phyloP scores from a whole-genome alignment of 2,113 vertebrate genomes.

The Prinia subflava region DNA sequence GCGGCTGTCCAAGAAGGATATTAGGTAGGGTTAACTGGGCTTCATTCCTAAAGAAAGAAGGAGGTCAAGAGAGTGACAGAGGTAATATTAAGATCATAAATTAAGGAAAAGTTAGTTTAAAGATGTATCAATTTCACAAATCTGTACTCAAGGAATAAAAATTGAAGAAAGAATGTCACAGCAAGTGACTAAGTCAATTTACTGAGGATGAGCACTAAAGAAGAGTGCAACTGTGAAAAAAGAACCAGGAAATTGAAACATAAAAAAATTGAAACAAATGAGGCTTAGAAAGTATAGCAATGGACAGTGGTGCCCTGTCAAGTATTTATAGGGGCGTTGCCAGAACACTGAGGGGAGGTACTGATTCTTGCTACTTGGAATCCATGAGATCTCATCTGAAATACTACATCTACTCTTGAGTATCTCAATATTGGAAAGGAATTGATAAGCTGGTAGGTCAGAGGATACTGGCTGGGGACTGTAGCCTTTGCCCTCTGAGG shows the following conservation, averaged over 20 bases:
- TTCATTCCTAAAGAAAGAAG: background rate
- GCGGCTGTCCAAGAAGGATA: background rate
- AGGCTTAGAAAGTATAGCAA: background rate
- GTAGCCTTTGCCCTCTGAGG: background rate
- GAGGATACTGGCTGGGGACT: background rate
- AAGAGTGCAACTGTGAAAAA: background rate
- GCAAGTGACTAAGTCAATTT: background rate
- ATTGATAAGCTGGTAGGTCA: background rate
- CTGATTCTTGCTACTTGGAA: background rate
- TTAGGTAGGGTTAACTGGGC: background rate
- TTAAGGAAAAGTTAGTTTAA: background rate
- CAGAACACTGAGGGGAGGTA: background rate
- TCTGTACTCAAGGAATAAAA: background rate
- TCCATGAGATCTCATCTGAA: background rate
- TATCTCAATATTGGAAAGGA: background rate
- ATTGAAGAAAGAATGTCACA: background rate
- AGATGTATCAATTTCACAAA: background rate
- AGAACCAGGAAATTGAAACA: background rate
- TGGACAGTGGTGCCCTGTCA: accelerated
- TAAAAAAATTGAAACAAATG: background rate
- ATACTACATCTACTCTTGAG: background rate
- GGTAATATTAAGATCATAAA: background rate
- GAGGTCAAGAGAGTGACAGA: background rate
- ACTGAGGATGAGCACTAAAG: background rate
- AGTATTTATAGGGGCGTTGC: background rate